Percentiles rank a stretch among this genome's conserved stretches.
Conservation (phyloP, 2,113 vertebrate species). For the Panthera leo region DNA sequence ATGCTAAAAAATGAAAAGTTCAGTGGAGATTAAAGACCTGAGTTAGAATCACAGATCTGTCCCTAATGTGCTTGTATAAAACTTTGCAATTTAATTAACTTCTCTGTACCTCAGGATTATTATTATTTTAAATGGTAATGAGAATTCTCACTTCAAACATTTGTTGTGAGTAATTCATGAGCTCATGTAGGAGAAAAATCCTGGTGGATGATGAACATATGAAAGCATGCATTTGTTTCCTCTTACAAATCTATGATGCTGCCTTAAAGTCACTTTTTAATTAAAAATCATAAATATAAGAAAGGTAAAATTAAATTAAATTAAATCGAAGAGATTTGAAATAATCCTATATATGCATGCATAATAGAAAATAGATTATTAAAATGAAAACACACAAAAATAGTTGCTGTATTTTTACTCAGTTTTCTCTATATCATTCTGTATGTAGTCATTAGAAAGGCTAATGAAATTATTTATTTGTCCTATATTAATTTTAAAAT, state of each 20-base stretch:
- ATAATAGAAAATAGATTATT: background rate
- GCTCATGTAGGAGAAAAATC: background rate
- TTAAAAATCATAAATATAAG: background rate
- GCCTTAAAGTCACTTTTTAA: background rate
- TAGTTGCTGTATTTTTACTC: background rate
- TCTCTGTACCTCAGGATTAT: background rate
- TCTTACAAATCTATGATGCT: background rate
- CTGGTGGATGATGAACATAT: background rate
- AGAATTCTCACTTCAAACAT: background rate
- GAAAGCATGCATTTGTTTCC: background rate
- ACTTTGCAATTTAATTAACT: background rate
- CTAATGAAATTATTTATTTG: background rate
- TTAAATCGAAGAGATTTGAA: background rate
- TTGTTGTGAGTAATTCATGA: background rate
- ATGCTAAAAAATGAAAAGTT: background rate
- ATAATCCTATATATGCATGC: background rate
- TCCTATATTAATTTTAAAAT: background rate
- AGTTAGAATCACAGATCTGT: background rate
- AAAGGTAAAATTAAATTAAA: background rate
- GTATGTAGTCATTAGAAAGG: background rate
- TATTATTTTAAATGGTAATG: slow-evolving; percentile 2
- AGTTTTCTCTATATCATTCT: background rate
- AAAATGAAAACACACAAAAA: background rate
- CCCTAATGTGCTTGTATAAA: background rate
- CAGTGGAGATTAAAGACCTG: background rate